phyloP scores from a whole-genome alignment of 2,797 vertebrate genomes.

The Gambusia yucatana region DNA sequence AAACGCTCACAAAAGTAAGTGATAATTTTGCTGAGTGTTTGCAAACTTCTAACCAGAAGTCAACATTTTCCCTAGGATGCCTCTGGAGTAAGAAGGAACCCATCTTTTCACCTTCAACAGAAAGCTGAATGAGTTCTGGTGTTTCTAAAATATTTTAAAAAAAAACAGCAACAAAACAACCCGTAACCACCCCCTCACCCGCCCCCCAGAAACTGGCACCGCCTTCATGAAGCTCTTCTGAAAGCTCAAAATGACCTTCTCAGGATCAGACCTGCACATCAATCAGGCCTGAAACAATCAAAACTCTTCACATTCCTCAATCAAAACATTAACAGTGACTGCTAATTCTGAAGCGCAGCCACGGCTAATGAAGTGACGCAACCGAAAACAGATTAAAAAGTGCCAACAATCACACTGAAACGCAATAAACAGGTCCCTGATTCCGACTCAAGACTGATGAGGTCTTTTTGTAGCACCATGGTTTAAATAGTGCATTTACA shows the following conservation, averaged over 20 bases:
- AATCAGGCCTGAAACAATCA: slow-evolving; percentile 30
- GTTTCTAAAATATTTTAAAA: slow-evolving; percentile 38
- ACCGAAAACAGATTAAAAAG: slow-evolving; percentile 33
- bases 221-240: slow-evolving; percentile 19
- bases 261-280: slow-evolving; percentile 21
- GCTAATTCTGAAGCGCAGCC: slow-evolving; percentile 45
- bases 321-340: slow-evolving; percentile 21
- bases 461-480: slow-evolving; percentile 81
- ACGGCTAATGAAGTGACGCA: slow-evolving; percentile 39
- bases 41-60: background rate
- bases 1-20: background rate
- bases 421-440: slow-evolving; percentile 75
- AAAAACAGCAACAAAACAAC: slow-evolving; percentile 51
- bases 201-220: slow-evolving; percentile 15
- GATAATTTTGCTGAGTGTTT: background rate
- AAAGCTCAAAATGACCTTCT: slow-evolving; percentile 11
- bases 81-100: slow-evolving; percentile 25
- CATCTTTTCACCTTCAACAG: slow-evolving; percentile 21
- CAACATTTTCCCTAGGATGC: slow-evolving; percentile 14
- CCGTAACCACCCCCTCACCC: background rate
- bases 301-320: slow-evolving; percentile 22
- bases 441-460: slow-evolving; percentile 74
- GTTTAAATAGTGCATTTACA: slow-evolving; percentile 72
- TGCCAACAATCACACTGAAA: slow-evolving; percentile 35
- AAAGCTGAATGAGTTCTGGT: slow-evolving; percentile 8